Base-by-base conservation (phyloP, 2,113 vertebrate genomes). In the Pyxicephalus adspersus region DNA sequence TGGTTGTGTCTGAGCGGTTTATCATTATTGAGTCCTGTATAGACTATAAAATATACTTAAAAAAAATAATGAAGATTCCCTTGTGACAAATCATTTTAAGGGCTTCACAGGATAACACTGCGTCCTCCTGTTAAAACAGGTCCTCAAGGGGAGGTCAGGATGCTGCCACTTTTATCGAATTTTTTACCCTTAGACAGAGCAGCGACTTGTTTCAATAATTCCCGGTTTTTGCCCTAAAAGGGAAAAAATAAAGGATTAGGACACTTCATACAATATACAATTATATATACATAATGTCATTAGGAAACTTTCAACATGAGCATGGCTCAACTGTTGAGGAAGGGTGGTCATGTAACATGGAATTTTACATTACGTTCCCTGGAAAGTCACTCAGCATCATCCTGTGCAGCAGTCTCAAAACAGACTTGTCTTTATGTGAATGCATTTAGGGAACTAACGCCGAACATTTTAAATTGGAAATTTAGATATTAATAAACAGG, bases 101-200 rank as follows among this genome's bases (percentile, higher is more conserved):
- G 90, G 91, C 89, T 93, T 94, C 92, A 94, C 92, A 94, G 91
- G 95, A 92, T 91, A 88, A 89, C 77, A 86, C 68, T 84, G 45
- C 52, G 71, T 82, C 71, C 80, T 34, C 54, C 51, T 0, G 25
- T 84, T 74, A 17, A 80, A 74, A 34, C 77, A 88, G 83, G 81
- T 90, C 86, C 87, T 96, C 94, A 98, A 85, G 96, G 96, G 87
- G 97, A 95, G 64, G 96, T 94, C 80, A 99, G 90, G 22, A 96
- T 92, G 76, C 93, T 95, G 85, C 96, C 97, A 83, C 95, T 95
- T 89, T 95, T 96, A 88, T 99, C 98, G 87, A 99, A 97, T 88
- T 99, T 99, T 93, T 99, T 99, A 85, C 98, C 98, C 92, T 99
- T 99, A 5, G 98, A 99, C 83, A 99, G 91, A 0, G 97, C 96